These are phyloP conservation scores for Labeo calbasu DNA, from an alignment of 2,797 vertebrate species.

Conservation along the genomic window DNA sequence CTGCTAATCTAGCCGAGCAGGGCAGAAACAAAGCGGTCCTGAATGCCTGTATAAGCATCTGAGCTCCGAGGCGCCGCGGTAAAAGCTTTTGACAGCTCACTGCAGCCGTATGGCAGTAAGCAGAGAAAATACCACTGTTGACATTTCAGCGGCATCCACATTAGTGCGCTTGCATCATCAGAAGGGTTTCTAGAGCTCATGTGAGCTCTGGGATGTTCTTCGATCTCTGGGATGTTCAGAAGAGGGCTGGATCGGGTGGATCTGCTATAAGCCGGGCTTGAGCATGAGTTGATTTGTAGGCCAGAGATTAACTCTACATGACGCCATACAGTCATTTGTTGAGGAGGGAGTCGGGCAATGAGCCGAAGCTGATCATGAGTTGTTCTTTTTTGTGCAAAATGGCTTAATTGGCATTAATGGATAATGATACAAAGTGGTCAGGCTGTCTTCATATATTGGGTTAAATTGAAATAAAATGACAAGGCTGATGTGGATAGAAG, in stretches of 20 bases:
- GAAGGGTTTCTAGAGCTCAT: conserved; percentile 71
- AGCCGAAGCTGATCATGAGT: background rate
- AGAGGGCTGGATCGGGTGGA: conserved; percentile 54
- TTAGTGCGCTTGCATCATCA: conserved; percentile 72
- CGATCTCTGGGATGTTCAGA: conserved; percentile 67
- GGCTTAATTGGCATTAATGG: background rate
- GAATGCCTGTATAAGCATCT: conserved; percentile 78
- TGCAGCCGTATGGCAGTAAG: conserved; percentile 80
- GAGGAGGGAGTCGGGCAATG: conserved; percentile 9
- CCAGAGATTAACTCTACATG: conserved; percentile 47
- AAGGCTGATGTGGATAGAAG: background rate
- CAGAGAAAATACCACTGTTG: conserved; percentile 79
- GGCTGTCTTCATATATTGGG: background rate
- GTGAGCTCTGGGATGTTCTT: conserved; percentile 66
- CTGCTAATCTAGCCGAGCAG: conserved; percentile 80
- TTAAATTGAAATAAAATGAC: background rate
- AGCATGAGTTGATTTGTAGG: conserved; percentile 42
- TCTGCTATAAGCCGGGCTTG: conserved; percentile 51
- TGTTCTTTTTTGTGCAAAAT: background rate
- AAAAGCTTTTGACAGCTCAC: conserved; percentile 80
- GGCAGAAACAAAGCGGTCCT: conserved; percentile 79
- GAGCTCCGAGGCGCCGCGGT: conserved; percentile 76
- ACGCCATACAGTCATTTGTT: conserved; percentile 4
- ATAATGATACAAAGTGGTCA: background rate
- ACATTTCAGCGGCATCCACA: conserved; percentile 79